Percentiles rank a stretch among this genome's conserved stretches.
Conservation (phyloP, 1,140 invertebrate genomes). For the Neodiprion fabricii region DNA sequence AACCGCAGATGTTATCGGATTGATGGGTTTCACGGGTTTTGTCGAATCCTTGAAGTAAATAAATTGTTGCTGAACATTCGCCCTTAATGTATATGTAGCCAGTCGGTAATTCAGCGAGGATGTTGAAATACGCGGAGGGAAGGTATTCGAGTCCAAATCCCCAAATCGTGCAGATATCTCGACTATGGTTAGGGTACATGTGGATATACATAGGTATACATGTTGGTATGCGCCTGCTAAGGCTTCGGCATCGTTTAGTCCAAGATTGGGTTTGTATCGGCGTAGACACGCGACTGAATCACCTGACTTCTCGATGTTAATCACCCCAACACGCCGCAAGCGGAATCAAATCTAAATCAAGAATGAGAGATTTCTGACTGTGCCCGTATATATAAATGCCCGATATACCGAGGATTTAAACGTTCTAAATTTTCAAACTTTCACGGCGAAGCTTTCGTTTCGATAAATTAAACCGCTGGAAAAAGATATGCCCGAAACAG, state of each 20-base stretch:
- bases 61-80: no score
- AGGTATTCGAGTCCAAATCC: no score
- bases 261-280: constrained; percentile 3
- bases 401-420: neutral
- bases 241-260: neutral
- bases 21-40: no score
- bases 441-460: neutral
- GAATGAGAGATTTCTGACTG: neutral
- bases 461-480: no score
- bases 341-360: neutral
- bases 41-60: no score
- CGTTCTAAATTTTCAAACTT: neutral
- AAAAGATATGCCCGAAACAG: neutral
- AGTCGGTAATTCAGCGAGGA: no score
- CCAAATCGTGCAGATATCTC: no score
- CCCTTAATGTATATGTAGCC: no score
- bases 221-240: neutral
- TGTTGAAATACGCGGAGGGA: no score
- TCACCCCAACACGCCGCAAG: neutral
- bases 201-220: no score
- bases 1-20: no score
- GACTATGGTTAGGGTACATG: no score
- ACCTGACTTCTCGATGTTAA: constrained; percentile 4
- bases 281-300: constrained; percentile 2
- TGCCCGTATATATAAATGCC: neutral